Base-by-base conservation (phyloP, 92 coral and sea anemone genomes). In the Zoanthus sansibaricus region DNA sequence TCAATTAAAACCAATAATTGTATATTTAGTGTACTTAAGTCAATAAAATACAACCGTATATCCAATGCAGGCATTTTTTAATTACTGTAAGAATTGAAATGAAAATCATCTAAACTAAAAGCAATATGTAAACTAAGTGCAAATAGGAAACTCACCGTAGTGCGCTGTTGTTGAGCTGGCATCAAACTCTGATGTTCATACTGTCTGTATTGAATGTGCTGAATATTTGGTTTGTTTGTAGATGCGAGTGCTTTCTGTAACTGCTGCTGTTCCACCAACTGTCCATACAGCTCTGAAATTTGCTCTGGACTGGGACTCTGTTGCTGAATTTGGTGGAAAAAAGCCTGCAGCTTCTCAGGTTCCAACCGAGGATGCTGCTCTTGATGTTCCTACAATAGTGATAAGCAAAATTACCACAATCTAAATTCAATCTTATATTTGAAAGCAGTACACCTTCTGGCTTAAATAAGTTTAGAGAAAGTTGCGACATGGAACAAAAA, bases 261-360 rank as follows among this genome's bases (percentile, higher is more conserved):
- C 58, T 79, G 84, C 72, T 79, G 84, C 75, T 80, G 75, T 18
- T 80, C 75, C 30, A 80, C 21, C 21, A 80, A 56, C 32, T 80
- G 75, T 16, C 85, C 73, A 47, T 80, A 80, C 3, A 80, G 61
- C 85, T 80, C 51, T 16, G 75, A 80, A 25, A 80, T 48, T 70
- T 80, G 85, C 44, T 80, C 85, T 46, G 85, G 85, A 17, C 74
- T 62, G 25, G 75, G 70, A 4, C 47, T 80, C 31, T 80, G 85
- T 20, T 80, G 74, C 85, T 80, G 85, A 15, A 80, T 66, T 17
- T 80, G 85, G 51, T 80, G 85, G 62, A 80, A 80, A 25, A 80
- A 80, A 1, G 75, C 59, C 62, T 80, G 85, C 14, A 80, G 58
- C 45, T 80, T 67, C 49, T 80, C 85, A n/a, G 85, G 85, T 48